These are phyloP conservation scores for Cheilosia pagana DNA, from an alignment of 2,888 invertebrate species.

Conservation along the genomic window DNA sequence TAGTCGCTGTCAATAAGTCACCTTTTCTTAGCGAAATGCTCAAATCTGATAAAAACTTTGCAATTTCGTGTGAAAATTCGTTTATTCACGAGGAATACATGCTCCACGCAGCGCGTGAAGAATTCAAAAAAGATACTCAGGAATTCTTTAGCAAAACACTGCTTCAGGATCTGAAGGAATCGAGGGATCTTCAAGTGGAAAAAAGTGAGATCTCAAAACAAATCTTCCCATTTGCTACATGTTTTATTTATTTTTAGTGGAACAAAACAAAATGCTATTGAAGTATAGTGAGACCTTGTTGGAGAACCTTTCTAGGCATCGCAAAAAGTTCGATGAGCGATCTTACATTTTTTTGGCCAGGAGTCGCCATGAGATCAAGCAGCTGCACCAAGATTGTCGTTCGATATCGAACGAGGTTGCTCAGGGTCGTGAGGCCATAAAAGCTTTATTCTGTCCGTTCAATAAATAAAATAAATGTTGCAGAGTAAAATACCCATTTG, in stretches of 20 bases:
- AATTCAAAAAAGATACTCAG: constrained; percentile 42
- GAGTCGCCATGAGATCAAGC: constrained; percentile 26
- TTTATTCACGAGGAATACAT: constrained; percentile 39
- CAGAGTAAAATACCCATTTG: neutral
- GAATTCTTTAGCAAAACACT: constrained; percentile 29
- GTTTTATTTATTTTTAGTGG: constrained; percentile 27
- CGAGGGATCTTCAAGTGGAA: constrained; percentile 4
- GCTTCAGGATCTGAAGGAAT: constrained; percentile 20
- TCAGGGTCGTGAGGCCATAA: constrained; percentile 21
- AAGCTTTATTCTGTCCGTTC: neutral
- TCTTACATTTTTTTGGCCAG: constrained; percentile 25
- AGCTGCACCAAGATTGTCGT: constrained; percentile 25
- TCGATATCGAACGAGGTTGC: constrained; percentile 8
- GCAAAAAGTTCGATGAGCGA: constrained; percentile 28
- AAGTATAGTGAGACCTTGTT: constrained; percentile 36
- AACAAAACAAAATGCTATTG: constrained; percentile 4
- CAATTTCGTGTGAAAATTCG: constrained; percentile 20
- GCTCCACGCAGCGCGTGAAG: constrained; percentile 24
- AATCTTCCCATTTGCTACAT: neutral
- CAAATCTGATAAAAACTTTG: neutral
- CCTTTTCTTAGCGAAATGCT: neutral
- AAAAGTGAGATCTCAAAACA: constrained; percentile 5
- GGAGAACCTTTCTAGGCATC: constrained; percentile 15
- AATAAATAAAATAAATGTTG: constrained; percentile 24
- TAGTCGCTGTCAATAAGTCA: neutral